Percentiles rank a stretch among this genome's conserved stretches.
These are phyloP conservation scores for Leucoraja erinaceus DNA, from an alignment of 2,113 vertebrate species.

Conservation along the genomic window DNA sequence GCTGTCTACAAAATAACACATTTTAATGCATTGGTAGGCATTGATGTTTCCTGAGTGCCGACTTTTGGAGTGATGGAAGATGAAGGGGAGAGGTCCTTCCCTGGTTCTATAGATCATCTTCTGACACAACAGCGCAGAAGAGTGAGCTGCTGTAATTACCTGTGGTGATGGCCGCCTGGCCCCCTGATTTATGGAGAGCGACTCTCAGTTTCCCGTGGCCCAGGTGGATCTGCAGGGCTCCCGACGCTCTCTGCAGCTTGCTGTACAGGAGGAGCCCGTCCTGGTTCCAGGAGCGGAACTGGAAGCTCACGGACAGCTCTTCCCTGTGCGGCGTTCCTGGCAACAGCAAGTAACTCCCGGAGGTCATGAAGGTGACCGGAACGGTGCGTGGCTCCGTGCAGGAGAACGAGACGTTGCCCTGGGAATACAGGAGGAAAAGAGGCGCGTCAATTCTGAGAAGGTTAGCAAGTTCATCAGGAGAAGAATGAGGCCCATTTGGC, in stretches of 20 bases:
- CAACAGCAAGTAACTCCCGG: slow-evolving; percentile 64
- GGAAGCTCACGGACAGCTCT: slow-evolving; percentile 59
- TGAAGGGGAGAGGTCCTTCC: not conserved
- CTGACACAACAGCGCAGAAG: not conserved
- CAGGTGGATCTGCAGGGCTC: slow-evolving; percentile 66
- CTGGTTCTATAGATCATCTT: not conserved
- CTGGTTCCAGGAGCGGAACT: slow-evolving; percentile 88
- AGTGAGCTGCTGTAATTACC: slow-evolving; percentile 55
- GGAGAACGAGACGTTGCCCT: slow-evolving; percentile 83
- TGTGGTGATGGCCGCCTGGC: slow-evolving; percentile 63
- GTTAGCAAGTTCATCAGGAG: not conserved
- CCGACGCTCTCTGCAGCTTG: slow-evolving; percentile 56
- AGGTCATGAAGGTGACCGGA: slow-evolving; percentile 76
- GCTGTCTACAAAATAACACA: not conserved
- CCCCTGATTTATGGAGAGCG: slow-evolving; percentile 64
- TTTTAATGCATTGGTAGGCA: not conserved
- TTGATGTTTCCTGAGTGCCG: not conserved
- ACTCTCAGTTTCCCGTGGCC: slow-evolving; percentile 67
- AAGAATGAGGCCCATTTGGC: too few relatives aligned
- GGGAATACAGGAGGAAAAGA: slow-evolving; percentile 42
- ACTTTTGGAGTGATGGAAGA: not conserved
- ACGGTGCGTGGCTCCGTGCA: slow-evolving; percentile 72
- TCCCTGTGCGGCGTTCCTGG: slow-evolving; percentile 51
- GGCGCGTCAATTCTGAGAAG: not conserved
- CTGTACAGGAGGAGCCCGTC: slow-evolving; percentile 72